A percentile compares a stretch with the other conserved stretches of the same genome.
These are phyloP conservation scores for Drosophila persimilis DNA, from an alignment of 1,140 invertebrate species.

Conservation along the genomic window DNA sequence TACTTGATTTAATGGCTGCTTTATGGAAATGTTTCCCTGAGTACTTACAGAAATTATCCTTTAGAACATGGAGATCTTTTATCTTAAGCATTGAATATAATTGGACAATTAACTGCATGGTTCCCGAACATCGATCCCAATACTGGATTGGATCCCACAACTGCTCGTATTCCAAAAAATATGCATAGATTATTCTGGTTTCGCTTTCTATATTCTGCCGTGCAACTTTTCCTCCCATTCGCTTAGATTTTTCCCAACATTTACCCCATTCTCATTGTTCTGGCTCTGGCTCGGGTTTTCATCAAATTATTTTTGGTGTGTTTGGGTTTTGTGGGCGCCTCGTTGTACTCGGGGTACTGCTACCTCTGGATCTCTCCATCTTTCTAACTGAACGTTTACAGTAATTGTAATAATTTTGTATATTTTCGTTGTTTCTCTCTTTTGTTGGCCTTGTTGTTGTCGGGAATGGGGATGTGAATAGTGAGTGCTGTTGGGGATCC, in stretches of 20 bases:
- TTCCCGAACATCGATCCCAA: too few relatives aligned
- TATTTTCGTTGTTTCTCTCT: slow-evolving; percentile 51
- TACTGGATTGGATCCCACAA: neutral
- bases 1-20: neutral
- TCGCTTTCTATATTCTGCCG: slow-evolving; percentile 19
- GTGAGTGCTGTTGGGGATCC: too few relatives aligned
- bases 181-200: slow-evolving; percentile 13
- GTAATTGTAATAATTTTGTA: slow-evolving; percentile 77
- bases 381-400: slow-evolving; percentile 53
- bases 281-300: slow-evolving; percentile 12
- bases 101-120: too few relatives aligned
- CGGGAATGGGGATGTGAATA: neutral
- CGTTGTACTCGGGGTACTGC: too few relatives aligned
- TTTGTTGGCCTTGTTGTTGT: slow-evolving; percentile 38
- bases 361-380: slow-evolving; percentile 12
- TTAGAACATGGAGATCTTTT: too few relatives aligned
- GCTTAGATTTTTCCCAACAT: slow-evolving; percentile 27
- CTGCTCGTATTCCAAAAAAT: slow-evolving; percentile 10
- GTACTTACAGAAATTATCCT: too few relatives aligned
- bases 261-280: slow-evolving; percentile 38
- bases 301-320: slow-evolving; percentile 29
- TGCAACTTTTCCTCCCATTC: slow-evolving; percentile 1
- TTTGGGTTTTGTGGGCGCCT: slow-evolving; percentile 26
- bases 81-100: too few relatives aligned
- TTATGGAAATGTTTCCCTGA: too few relatives aligned